phyloP scores from a whole-genome alignment of 2,113 vertebrate genomes.

The Geococcyx californianus region DNA sequence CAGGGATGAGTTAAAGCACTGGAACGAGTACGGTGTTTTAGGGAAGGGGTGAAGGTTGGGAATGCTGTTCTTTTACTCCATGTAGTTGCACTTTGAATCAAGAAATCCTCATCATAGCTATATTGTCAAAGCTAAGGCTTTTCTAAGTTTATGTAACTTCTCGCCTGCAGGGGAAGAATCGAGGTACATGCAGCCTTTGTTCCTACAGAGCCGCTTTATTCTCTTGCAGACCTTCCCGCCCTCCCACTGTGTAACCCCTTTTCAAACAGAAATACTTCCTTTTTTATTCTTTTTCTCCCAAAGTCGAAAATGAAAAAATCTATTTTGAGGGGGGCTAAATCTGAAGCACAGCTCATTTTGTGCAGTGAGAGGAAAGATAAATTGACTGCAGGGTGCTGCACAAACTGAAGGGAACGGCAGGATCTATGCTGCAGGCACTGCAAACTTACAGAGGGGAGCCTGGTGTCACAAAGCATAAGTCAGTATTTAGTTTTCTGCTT shows the following conservation, averaged over 20 bases:
- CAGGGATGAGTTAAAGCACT: background rate
- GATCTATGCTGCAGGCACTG: background rate
- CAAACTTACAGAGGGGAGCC: background rate
- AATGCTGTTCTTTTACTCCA: background rate
- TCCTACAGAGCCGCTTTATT: fast-evolving
- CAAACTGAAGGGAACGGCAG: fast-evolving
- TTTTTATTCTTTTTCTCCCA: too few relatives aligned
- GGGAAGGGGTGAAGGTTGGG: background rate
- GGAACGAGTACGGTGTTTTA: fast-evolving
- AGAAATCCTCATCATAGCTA: background rate
- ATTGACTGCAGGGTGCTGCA: too few relatives aligned
- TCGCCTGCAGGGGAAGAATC: background rate
- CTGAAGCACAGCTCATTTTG: too few relatives aligned
- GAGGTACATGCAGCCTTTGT: background rate
- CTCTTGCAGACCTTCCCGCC: background rate
- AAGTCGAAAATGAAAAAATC: background rate
- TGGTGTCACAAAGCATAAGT: fast-evolving
- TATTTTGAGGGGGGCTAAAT: fast-evolving
- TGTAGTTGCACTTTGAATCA: background rate
- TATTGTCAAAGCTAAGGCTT: background rate
- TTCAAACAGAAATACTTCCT: background rate
- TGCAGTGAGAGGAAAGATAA: background rate
- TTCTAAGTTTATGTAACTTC: background rate
- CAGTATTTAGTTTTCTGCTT: background rate
- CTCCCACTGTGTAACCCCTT: background rate